Evolutionary conservation across 2,797 vertebrate genomes (phyloP), one percentile per base, ranked within the genome.

Genomic region (Florisuga fusca): DNA sequence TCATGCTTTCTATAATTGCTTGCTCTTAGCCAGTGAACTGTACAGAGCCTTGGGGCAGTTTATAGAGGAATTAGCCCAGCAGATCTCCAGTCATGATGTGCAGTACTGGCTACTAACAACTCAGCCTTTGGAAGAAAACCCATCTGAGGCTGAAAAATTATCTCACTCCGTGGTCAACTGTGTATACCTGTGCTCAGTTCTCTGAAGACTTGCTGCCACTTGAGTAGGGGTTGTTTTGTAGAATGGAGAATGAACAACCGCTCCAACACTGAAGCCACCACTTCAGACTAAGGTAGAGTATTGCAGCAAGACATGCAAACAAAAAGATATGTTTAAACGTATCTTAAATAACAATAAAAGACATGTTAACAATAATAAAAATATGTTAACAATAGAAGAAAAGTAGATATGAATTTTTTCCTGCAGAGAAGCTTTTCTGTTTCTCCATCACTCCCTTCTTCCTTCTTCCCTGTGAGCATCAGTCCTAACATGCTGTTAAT

Each of bases 391-490:
- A 69, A 19, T 6, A n/a, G 34, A 34, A 74, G 29, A 77, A 84
- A 13, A 51, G 23, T 5, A 73, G 36, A 3, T 14, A 34, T 1
- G 18, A 19, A 36, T 29, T 59, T n/a, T n/a, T 53, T 80, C 74
- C 48, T 43, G 33, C 9, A 51, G 29, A 36, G 34, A 20, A 0
- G 15, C 8, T 58, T 72, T 69, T 58, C 67, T 73, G 26, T 27
- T 67, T 12, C 41, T 61, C 29, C 15, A 0, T 46, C 69, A 9
- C 29, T 78, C 43, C 29, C 36, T 36, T 73, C 55, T 63, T 80
- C 2, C 0, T 36, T 50, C 1, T 0, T 20, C 33, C 25, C n/a
- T 23, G 23, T 13, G 15, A 79, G n/a, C 45, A 66, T 11, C 63
- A 71, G 43, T n/a, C 25, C 41, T 76, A 59, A 9, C 18, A 33